phyloP scores from a whole-genome alignment of 1,140 invertebrate genomes.

The Papilio polyxenes region DNA sequence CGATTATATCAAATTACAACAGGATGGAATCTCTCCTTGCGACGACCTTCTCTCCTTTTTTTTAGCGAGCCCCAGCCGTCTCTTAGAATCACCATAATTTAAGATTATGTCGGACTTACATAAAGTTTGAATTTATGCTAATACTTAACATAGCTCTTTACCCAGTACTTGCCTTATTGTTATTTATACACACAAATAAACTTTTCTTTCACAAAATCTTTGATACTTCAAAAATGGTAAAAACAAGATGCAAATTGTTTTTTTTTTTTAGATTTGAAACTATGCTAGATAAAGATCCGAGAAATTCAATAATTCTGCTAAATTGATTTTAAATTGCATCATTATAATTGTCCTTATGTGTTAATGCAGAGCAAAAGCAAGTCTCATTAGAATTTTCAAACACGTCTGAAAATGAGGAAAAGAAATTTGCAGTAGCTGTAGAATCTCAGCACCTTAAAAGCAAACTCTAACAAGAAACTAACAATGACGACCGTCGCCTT shows the following conservation, averaged over 20 bases:
- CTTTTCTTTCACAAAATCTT: no score
- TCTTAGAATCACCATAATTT: conserved; percentile 33
- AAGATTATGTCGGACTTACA: conserved; percentile 25
- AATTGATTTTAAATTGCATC: background rate
- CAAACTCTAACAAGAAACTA: conserved; percentile 18
- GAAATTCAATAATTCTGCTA: background rate
- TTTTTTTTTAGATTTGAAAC: background rate
- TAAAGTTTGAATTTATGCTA: conserved; percentile 19
- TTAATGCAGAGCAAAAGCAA: background rate
- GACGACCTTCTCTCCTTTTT: conserved; percentile 35
- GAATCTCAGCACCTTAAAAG: conserved; percentile 20
- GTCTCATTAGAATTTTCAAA: background rate
- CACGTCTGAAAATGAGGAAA: background rate
- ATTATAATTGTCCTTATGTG: background rate
- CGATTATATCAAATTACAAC: conserved; percentile 65
- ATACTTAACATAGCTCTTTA: background rate
- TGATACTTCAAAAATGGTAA: no score
- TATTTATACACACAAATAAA: no score
- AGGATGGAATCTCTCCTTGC: conserved; percentile 40
- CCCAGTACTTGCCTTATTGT: no score
- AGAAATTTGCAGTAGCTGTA: background rate
- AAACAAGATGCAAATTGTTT: background rate
- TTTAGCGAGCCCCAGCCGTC: background rate
- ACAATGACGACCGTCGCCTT: conserved; percentile 14
- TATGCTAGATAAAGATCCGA: background rate